Evolutionary conservation across 2,113 vertebrate genomes (phyloP).

Genomic region (Butastur rufipennis): DNA sequence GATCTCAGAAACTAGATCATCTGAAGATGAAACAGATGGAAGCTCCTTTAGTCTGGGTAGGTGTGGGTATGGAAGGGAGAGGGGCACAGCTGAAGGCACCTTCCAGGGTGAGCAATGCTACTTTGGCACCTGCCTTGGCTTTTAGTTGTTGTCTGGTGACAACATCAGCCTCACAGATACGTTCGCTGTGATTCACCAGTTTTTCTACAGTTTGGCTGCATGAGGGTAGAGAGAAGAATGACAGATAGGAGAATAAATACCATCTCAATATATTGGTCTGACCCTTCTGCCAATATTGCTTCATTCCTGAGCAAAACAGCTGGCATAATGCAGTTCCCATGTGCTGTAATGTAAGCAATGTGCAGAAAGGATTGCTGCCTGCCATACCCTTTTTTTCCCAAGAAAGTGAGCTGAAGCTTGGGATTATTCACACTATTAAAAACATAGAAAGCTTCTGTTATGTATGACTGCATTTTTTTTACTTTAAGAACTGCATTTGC

Average conservation of each 20-base stretch:
- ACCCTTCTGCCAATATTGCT: not conserved
- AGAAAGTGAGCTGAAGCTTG: not conserved
- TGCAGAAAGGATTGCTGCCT: not conserved
- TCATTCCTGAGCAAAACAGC: not conserved
- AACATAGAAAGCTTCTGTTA: not conserved
- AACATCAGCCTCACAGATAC: not conserved
- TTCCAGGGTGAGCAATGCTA: not conserved
- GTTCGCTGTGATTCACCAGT: fast-evolving
- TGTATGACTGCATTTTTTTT: not conserved
- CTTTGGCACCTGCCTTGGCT: not conserved
- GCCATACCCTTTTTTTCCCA: not conserved
- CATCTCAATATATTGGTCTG: not conserved
- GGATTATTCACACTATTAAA: not conserved
- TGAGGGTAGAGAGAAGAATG: not conserved
- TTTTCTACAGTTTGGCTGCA: not conserved
- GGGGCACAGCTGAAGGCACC: not conserved
- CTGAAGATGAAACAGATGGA: not conserved
- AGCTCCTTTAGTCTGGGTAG: not conserved
- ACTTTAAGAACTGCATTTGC: not conserved
- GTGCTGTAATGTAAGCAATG: not conserved
- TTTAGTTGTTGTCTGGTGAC: not conserved
- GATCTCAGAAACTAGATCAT: not conserved
- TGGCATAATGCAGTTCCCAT: not conserved
- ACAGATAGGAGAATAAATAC: not conserved
- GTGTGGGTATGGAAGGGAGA: not conserved